These are phyloP conservation scores for Zenarchopterus dispar DNA, from an alignment of 2,797 vertebrate genomes.

Conservation along the genomic window DNA sequence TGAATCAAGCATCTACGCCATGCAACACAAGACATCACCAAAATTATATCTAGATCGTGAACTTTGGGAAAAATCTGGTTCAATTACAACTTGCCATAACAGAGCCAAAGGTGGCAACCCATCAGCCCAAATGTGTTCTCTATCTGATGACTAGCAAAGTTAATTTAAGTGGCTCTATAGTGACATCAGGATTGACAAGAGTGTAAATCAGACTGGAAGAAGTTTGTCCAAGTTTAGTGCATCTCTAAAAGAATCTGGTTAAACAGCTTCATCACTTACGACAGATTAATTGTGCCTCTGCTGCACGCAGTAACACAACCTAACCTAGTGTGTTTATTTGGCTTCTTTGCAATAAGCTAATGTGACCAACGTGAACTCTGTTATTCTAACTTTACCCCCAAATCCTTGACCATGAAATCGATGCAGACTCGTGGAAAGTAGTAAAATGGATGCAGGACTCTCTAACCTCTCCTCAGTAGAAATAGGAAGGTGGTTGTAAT, in stretches of 20 bases:
- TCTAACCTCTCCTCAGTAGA: slow-evolving; percentile 20
- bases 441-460: slow-evolving; percentile 29
- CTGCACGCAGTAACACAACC: slow-evolving; percentile 10
- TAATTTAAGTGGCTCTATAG: not conserved
- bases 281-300: slow-evolving; percentile 17
- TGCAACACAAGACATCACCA: too few relatives aligned
- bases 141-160: not conserved
- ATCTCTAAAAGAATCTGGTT: slow-evolving; percentile 2
- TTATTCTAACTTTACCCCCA: slow-evolving; percentile 12
- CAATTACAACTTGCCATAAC: too few relatives aligned
- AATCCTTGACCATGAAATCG: slow-evolving; percentile 32
- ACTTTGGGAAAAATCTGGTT: too few relatives aligned
- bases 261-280: slow-evolving; percentile 4
- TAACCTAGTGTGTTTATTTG: slow-evolving; percentile 26
- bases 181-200: slow-evolving; percentile 18
- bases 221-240: slow-evolving; percentile 33
- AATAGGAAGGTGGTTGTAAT: slow-evolving; percentile 44
- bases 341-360: not conserved
- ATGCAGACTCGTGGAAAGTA: slow-evolving; percentile 15
- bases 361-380: slow-evolving; percentile 12
- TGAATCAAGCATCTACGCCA: too few relatives aligned
- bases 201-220: slow-evolving; percentile 28
- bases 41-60: too few relatives aligned
- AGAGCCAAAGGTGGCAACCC: too few relatives aligned
- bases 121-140: too few relatives aligned